Base-by-base conservation (phyloP, 2,797 vertebrate genomes). In the Danio choprae region DNA sequence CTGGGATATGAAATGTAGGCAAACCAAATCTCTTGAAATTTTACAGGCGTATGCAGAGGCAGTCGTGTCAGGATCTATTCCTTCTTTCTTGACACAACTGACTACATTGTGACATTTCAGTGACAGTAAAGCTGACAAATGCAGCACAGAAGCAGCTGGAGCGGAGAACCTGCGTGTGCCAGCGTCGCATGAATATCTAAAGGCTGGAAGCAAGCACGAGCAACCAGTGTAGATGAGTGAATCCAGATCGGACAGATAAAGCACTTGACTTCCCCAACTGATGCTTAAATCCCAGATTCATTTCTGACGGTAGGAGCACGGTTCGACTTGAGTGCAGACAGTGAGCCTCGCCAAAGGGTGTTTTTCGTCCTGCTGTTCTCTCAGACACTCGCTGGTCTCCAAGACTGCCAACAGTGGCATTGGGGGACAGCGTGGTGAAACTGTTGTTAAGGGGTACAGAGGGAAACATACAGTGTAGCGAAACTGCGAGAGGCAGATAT, bases 401-500 rank as follows among this genome's bases (percentile, higher is more conserved):
- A 56, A 74, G 51, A 67, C 56, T 70, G 36, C 29, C 74, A 46
- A 75, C 44, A 40, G 78, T 74, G 73, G 43, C 84, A 59, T 68
- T 76, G 48, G 55, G 72, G 59, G 79, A 71, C 81, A 77, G 48
- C 71, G 36, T 56, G 38, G 38, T 77, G 44, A 4, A 43, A 51
- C 55, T 56, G 60, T 71, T 70, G 29, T 62, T 75, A 20, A 67
- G 71, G 36, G 36, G 58, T 63, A 68, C 11, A 74, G 73, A 62
- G 59, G 11, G 50, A 84, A 81, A 84, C 81, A 81, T 60, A 74
- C 43, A 82, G 43, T 13, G 46, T n/a, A 55, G 77, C 38, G 65
- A 87, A 88, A 86, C 40, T 6, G 58, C 69, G 58, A 56, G 50
- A 82, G 74, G 22, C 20, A 71, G 40, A 84, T 83, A 81, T 83